These are phyloP conservation scores for Ceyx margarethae DNA, from an alignment of 2,113 vertebrate species.

Conservation along the genomic window DNA sequence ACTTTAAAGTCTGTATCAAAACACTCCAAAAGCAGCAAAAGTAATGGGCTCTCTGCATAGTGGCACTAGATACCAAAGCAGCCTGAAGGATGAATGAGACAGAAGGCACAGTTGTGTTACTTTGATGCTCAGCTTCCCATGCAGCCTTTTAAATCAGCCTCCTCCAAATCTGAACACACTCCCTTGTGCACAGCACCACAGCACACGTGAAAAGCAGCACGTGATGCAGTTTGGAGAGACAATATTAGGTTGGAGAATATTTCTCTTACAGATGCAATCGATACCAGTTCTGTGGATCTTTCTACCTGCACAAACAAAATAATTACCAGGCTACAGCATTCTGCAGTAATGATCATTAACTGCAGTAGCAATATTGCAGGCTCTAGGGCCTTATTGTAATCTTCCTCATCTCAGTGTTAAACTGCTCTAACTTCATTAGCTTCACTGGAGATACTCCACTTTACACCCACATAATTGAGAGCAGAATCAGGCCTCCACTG, in stretches of 20 bases:
- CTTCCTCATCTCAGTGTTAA: conserved; percentile 49
- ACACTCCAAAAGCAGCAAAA: neutral
- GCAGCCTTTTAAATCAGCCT: neutral
- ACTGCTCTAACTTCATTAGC: conserved; percentile 57
- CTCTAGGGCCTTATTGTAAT: conserved; percentile 64
- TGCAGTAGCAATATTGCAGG: conserved; percentile 53
- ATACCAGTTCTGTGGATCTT: conserved; percentile 22
- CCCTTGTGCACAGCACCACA: neutral
- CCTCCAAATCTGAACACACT: neutral
- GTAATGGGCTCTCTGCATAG: neutral
- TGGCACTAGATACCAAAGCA: neutral
- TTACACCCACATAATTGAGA: conserved; percentile 61
- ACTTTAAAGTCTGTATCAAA: neutral
- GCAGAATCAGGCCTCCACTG: conserved; percentile 57
- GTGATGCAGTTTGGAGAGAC: neutral
- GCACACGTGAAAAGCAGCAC: neutral
- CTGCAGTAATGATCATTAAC: conserved; percentile 62
- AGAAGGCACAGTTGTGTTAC: neutral
- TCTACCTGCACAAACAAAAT: conserved; percentile 16
- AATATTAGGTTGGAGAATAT: neutral
- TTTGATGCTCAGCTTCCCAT: neutral
- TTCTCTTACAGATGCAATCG: neutral
- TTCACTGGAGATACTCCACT: conserved; percentile 46
- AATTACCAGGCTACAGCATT: conserved; percentile 39
- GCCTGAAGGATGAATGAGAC: conserved; percentile 6